phyloP scores from a whole-genome alignment of 2,888 invertebrate species.

The Pristionchus arcanus region DNA sequence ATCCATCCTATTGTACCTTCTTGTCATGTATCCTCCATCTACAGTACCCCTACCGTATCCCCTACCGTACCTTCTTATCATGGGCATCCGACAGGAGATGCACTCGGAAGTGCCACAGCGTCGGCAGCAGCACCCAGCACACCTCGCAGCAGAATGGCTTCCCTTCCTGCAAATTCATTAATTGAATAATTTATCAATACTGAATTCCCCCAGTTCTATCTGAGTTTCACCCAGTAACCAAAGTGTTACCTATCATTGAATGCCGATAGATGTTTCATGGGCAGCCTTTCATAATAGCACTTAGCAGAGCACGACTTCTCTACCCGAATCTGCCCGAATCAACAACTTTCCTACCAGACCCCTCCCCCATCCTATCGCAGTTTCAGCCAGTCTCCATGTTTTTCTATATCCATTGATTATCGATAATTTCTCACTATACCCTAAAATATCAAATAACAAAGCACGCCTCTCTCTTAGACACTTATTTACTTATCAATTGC shows the following conservation, averaged over 20 bases:
- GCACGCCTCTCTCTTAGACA: no score
- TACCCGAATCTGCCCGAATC: not conserved
- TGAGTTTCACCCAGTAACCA: not conserved
- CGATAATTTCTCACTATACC: no score
- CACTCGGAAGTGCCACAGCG: not conserved
- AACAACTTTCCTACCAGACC: not conserved
- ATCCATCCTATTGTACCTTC: not conserved
- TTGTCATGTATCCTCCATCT: not conserved
- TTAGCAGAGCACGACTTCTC: not conserved
- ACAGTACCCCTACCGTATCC: no score
- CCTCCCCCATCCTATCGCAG: not conserved
- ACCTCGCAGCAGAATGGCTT: constrained; percentile 20
- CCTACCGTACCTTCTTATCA: constrained; percentile 35
- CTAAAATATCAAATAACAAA: no score
- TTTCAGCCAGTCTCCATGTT: not conserved
- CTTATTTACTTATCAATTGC: no score
- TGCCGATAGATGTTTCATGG: not conserved
- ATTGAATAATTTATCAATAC: not conserved
- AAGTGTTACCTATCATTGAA: not conserved
- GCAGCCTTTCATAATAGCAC: not conserved
- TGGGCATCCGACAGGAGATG: constrained; percentile 25
- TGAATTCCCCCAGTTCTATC: not conserved
- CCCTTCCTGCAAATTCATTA: not conserved
- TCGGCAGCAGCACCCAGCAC: not conserved
- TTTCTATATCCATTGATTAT: no score